Conservation (phyloP, 2,888 invertebrate genomes). For the Dryobota labecula region DNA sequence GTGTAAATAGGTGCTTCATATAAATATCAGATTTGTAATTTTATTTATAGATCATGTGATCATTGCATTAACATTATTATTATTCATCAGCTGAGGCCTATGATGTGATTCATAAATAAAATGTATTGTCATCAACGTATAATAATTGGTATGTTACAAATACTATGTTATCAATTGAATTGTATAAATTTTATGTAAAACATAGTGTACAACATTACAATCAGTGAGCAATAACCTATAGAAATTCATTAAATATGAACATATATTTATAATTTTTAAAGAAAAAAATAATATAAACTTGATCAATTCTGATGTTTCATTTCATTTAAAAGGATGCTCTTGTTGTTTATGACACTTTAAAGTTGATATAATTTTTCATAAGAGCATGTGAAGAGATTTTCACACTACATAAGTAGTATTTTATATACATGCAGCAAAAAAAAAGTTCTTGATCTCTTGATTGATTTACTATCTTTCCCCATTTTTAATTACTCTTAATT, state of each 20-base stretch:
- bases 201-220: constrained; percentile 43
- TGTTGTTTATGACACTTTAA: neutral
- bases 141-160: constrained; percentile 34
- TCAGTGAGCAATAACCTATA: constrained; percentile 56
- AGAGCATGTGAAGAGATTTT: neutral
- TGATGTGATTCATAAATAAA: constrained; percentile 26
- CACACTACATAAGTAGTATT: neutral
- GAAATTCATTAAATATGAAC: constrained; percentile 49
- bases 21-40: constrained; percentile 38
- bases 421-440: neutral
- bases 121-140: constrained; percentile 25
- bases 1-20: constrained; percentile 63
- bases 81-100: constrained; percentile 44
- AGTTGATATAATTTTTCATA: neutral
- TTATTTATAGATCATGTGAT: constrained; percentile 36
- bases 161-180: constrained; percentile 39
- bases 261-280: constrained; percentile 59
- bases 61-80: constrained; percentile 28
- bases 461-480: neutral
- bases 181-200: constrained; percentile 50
- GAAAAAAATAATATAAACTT: constrained; percentile 49
- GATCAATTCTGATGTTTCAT: constrained; percentile 43
- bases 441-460: neutral
- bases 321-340: constrained; percentile 10
- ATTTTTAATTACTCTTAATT: neutral